Percentiles rank a stretch among this genome's conserved stretches.
Evolutionary conservation across 2,888 invertebrate species (phyloP).

Genomic region (Limulus polyphemus): DNA sequence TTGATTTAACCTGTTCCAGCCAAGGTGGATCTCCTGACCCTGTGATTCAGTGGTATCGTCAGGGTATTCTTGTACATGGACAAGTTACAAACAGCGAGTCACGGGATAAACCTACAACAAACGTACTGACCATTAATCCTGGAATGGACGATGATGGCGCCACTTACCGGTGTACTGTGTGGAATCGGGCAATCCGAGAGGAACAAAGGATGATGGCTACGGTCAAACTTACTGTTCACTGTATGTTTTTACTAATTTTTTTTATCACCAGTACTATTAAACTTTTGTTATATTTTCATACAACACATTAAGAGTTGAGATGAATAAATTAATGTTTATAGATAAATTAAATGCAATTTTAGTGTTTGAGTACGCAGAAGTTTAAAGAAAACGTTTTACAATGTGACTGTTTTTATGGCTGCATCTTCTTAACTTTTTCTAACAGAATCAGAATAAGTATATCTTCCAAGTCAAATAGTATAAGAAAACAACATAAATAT

Average conservation of each 20-base stretch:
- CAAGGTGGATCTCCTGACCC: conserved; percentile 84
- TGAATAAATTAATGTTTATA: too few relatives aligned
- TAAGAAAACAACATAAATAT: too few relatives aligned
- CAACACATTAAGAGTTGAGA: too few relatives aligned
- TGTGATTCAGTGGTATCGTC: conserved; percentile 59
- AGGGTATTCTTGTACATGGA: conserved; percentile 62
- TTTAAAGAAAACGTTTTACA: too few relatives aligned
- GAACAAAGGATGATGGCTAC: conserved; percentile 66
- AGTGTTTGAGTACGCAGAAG: too few relatives aligned
- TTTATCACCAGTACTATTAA: too few relatives aligned
- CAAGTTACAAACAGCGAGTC: conserved; percentile 54
- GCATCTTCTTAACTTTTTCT: too few relatives aligned
- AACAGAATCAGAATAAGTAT: too few relatives aligned
- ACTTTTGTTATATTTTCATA: too few relatives aligned
- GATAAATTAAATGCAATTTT: too few relatives aligned
- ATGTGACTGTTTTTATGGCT: too few relatives aligned
- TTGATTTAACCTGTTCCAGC: conserved; percentile 48
- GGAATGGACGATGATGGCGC: conserved; percentile 72
- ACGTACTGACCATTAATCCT: conserved; percentile 61
- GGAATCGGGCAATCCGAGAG: conserved; percentile 75
- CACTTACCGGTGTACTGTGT: conserved; percentile 69
- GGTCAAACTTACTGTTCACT: conserved; percentile 72
- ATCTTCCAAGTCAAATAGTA: too few relatives aligned
- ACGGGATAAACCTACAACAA: conserved; percentile 58
- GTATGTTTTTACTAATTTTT: conserved; percentile 48